Evolutionary conservation across 2,797 vertebrate genomes (phyloP).

Genomic region (Falco concolor): DNA sequence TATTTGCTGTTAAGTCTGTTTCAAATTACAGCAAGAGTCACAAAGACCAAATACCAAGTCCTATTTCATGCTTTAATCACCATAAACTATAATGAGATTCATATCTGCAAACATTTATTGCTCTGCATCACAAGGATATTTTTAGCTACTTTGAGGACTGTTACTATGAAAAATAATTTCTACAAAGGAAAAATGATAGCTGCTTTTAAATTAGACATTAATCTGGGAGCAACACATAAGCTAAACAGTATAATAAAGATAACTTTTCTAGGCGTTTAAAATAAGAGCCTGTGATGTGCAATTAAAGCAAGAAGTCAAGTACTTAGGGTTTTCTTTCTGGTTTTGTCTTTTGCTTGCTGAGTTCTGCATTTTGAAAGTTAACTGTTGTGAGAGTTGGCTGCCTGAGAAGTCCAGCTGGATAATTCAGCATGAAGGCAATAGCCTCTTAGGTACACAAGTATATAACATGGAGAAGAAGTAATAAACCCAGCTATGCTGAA

Average conservation of each 20-base stretch:
- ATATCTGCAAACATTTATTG: slow-evolving; percentile 29
- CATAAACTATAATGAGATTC: background rate
- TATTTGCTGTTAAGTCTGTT: background rate
- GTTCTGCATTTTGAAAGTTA: background rate
- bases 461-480: background rate
- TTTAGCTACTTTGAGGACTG: slow-evolving; percentile 25
- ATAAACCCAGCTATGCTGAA: background rate
- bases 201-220: slow-evolving; percentile 20
- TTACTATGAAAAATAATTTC: slow-evolving; percentile 22
- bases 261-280: background rate
- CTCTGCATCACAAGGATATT: background rate
- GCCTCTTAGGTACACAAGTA: background rate
- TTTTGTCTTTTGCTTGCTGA: background rate
- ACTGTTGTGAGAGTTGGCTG: background rate
- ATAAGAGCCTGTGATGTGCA: background rate
- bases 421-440: background rate
- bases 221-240: background rate
- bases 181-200: background rate
- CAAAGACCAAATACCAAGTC: background rate
- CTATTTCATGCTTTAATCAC: slow-evolving; percentile 36
- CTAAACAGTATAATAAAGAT: background rate
- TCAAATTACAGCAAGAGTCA: background rate
- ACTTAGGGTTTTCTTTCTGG: background rate
- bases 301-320: background rate
- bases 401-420: background rate